Evolutionary conservation across 2,888 invertebrate species (phyloP), one percentile per base, ranked within the genome.

Genomic region (Hecatera dysodea): DNA sequence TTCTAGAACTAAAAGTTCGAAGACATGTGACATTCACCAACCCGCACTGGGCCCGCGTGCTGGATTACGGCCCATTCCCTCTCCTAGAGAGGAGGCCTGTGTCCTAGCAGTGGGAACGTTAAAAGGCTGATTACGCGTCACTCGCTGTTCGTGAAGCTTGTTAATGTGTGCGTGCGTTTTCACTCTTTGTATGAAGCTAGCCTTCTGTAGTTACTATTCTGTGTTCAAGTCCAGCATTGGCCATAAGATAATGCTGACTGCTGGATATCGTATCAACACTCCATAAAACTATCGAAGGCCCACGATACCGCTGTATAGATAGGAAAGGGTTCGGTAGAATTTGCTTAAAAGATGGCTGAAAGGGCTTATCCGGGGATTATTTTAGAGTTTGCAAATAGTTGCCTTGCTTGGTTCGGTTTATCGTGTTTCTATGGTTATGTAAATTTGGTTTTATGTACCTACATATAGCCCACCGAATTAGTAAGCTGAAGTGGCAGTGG

Each of bases 241-340:
- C 67, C 53, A n/a, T 59, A 57, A 63, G 63, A 55, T 65, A 48
- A 57, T 42, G 72, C 78, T 72, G 78, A 55, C 59, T 57, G 8
- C n/a, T 36, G 33, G 22, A n/a, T 55, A 63, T 64, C 52, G 48
- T 27, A 69, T 67, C 42, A 61, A 63, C 69, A 75, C 62, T 57
- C 52, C 52, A 63, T 78, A 80, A 78, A 78, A 71, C 75, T 73
- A 75, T 82, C 59, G 67, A 56, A 60, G 17, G 48, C 50, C 33
- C 33, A 42, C 60, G 46, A 52, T 29, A 53, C 22, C 57, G 61
- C 17, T 36, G 36, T 50, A 44, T n/a, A 33, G 60, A 57, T 61
- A 67, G 46, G 56, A 52, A 78, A 61, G 48, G 73, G 61, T 55
- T 55, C 3, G 27, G 12, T 55, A 27, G 22, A 71, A 36, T 62